Percentiles rank a stretch among this genome's conserved stretches.
These are phyloP conservation scores for Nasonia vitripennis DNA, from an alignment of 1,140 invertebrate species.

Conservation along the genomic window DNA sequence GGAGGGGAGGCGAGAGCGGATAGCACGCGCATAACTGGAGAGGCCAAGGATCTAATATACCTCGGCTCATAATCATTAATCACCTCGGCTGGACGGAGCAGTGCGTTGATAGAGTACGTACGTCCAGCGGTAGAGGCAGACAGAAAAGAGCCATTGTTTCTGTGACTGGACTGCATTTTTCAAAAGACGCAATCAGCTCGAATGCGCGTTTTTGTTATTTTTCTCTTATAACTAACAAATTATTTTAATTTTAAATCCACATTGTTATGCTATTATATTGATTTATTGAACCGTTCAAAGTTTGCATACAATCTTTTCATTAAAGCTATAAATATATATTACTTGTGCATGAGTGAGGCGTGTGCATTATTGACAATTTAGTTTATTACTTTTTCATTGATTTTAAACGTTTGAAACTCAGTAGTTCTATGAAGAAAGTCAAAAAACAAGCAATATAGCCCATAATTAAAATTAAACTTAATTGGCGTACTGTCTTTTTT, in stretches of 20 bases:
- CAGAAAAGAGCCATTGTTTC: conserved; percentile 56
- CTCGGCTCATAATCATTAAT: conserved; percentile 72
- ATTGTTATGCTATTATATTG: too few species aligned
- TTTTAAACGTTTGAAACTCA: not conserved
- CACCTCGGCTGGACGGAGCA: conserved; percentile 62
- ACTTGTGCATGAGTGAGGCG: not conserved
- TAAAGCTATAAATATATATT: not conserved
- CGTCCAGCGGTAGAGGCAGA: conserved; percentile 33
- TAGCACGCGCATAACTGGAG: conserved; percentile 59
- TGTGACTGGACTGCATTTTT: conserved; percentile 58
- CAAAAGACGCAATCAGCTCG: conserved; percentile 51
- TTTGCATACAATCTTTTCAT: not conserved
- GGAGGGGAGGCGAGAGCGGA: conserved; percentile 44
- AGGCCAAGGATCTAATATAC: conserved; percentile 69
- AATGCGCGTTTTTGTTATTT: not conserved
- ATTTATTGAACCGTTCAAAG: too few species aligned
- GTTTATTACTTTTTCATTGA: not conserved
- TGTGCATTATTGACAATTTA: too few species aligned
- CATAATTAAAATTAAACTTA: too few species aligned
- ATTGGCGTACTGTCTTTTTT: too few species aligned
- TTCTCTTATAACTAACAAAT: not conserved
- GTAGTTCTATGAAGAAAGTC: too few species aligned
- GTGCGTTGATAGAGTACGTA: conserved; percentile 58
- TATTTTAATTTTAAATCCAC: too few species aligned
- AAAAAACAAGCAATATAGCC: too few species aligned